Percentiles rank a stretch among this genome's conserved stretches.
Evolutionary conservation across 2,113 vertebrate species (phyloP).

Genomic region (Coryphaenoides rupestris): DNA sequence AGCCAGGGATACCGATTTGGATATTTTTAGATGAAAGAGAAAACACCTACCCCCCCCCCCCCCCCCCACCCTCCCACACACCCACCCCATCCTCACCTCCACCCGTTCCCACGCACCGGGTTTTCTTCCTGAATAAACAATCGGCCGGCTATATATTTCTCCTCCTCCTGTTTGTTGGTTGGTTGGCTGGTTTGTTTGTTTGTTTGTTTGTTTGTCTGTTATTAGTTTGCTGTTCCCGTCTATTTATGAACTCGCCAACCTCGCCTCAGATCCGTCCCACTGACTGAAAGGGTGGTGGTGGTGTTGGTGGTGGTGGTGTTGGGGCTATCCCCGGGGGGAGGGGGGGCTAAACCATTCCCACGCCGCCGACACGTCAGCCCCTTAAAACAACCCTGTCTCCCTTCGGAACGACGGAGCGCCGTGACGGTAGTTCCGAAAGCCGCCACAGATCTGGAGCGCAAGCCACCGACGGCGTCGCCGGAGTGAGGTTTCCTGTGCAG

Average conservation of each 20-base stretch:
- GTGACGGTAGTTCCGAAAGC: too few species aligned
- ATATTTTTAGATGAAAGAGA: slow-evolving; percentile 64
- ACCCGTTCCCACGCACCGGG: too few species aligned
- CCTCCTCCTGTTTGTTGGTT: slow-evolving; percentile 31
- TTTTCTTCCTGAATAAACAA: slow-evolving; percentile 27
- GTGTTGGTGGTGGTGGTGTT: slow-evolving; percentile 41
- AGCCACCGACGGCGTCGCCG: too few species aligned
- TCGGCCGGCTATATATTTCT: slow-evolving; percentile 31
- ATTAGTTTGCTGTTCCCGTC: slow-evolving; percentile 45
- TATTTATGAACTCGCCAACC: slow-evolving; percentile 53
- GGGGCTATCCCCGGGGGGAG: neutral
- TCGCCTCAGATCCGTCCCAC: slow-evolving; percentile 44
- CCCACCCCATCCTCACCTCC: slow-evolving; percentile 4
- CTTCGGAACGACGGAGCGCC: too few species aligned
- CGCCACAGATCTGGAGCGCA: too few species aligned
- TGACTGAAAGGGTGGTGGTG: slow-evolving; percentile 31
- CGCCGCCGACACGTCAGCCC: slow-evolving; percentile 5
- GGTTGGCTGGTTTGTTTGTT: too few species aligned
- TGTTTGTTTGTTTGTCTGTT: too few species aligned
- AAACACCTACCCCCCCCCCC: slow-evolving; percentile 20
- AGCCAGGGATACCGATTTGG: slow-evolving; percentile 38
- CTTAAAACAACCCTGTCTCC: too few species aligned
- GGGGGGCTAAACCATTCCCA: slow-evolving; percentile 36
- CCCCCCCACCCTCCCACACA: neutral
- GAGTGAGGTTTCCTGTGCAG: slow-evolving; percentile 45